phyloP scores from a whole-genome alignment of 2,113 vertebrate genomes.

The Hippolais icterina region DNA sequence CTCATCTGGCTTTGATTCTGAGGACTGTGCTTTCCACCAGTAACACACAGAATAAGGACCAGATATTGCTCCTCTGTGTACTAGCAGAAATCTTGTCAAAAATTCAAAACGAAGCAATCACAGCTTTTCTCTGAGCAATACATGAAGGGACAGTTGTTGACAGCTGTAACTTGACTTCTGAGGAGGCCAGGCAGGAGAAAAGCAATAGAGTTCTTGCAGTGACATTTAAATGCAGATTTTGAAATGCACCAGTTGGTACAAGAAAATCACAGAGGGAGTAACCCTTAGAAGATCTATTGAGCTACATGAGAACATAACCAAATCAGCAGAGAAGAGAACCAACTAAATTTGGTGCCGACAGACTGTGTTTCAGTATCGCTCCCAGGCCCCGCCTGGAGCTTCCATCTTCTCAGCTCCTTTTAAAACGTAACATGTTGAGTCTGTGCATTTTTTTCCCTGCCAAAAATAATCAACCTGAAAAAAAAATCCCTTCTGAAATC shows the following conservation, averaged over 20 bases:
- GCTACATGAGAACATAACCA: not conserved
- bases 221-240: not conserved
- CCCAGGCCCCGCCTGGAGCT: conserved; percentile 7
- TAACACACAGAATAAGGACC: not conserved
- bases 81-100: not conserved
- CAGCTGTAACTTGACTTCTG: not conserved
- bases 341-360: conserved; percentile 42
- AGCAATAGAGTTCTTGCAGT: not conserved
- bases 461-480: conserved; percentile 49
- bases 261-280: not conserved
- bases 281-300: not conserved
- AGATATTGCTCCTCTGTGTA: not conserved
- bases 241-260: not conserved
- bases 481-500: conserved; percentile 16
- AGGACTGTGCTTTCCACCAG: not conserved
- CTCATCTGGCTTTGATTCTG: not conserved
- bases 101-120: not conserved
- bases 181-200: not conserved
- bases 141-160: not conserved
- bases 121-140: not conserved
- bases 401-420: not conserved
- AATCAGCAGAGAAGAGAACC: not conserved
- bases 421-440: conserved; percentile 21
- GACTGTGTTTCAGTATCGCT: not conserved
- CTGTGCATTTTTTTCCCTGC: conserved; percentile 28